Conservation (phyloP, 2,888 invertebrate species). For the Epistrophe grossulariae region DNA sequence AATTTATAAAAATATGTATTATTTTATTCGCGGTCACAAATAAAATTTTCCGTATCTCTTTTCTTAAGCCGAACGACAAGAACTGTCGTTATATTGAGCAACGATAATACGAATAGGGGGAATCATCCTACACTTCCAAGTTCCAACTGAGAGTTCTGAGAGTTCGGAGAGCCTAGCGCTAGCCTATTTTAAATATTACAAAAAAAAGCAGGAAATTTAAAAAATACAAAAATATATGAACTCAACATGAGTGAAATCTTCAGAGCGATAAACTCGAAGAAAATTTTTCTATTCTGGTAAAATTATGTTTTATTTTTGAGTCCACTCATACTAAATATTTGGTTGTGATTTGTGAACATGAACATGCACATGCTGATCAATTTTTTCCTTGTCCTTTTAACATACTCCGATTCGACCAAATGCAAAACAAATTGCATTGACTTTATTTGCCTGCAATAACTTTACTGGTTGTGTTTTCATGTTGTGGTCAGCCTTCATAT, state of each 20-base stretch:
- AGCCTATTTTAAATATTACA: constrained; percentile 37
- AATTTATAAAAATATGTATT: background rate
- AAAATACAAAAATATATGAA: constrained; percentile 48
- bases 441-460: background rate
- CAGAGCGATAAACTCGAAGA: background rate
- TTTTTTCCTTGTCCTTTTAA: constrained; percentile 17
- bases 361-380: background rate
- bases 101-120: background rate
- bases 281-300: constrained; percentile 3
- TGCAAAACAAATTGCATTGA: background rate
- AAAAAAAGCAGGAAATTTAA: constrained; percentile 9
- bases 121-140: constrained; percentile 29
- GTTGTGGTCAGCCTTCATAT: no score
- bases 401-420: background rate
- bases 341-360: background rate
- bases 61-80: constrained; percentile 21
- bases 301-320: constrained; percentile 14
- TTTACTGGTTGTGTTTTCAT: no score
- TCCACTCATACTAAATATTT: background rate
- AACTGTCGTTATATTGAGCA: constrained; percentile 38
- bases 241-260: constrained; percentile 50
- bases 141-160: background rate
- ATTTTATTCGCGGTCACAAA: background rate
- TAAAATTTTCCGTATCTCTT: constrained; percentile 1
- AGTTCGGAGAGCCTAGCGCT: constrained; percentile 33